Evolutionary conservation across 2,797 vertebrate genomes (phyloP).

Genomic region (Brachyalestes nurse): DNA sequence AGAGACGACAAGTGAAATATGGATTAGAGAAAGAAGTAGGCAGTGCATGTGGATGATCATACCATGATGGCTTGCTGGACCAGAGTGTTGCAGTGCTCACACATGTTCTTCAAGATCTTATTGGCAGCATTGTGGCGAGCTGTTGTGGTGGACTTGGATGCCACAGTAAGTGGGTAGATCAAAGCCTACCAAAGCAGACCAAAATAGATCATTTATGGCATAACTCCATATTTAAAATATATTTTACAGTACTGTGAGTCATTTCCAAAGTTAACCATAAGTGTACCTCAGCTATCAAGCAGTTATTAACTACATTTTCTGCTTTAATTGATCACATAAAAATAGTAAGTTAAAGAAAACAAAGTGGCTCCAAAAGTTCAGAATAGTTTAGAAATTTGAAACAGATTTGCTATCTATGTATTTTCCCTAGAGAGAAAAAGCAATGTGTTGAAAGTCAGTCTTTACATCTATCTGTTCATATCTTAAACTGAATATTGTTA

Average conservation of each 20-base stretch:
- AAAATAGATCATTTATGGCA: neutral
- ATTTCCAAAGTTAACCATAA: neutral
- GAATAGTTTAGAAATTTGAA: neutral
- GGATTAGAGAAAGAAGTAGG: neutral
- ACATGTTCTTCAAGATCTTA: slow-evolving; percentile 99
- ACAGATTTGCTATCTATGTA: neutral
- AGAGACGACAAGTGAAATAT: neutral
- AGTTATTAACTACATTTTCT: neutral
- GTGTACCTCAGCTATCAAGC: neutral
- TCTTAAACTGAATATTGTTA: neutral
- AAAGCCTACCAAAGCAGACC: slow-evolving; percentile 81
- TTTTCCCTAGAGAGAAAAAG: neutral
- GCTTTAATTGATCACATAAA: neutral
- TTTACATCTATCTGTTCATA: too few relatives aligned
- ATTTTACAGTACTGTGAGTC: neutral
- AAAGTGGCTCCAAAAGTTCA: neutral
- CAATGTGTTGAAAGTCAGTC: neutral
- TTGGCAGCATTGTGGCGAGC: slow-evolving; percentile 97
- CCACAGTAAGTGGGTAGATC: slow-evolving; percentile 97
- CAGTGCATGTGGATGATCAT: slow-evolving; percentile 31
- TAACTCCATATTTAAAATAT: neutral
- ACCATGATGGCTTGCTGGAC: slow-evolving; percentile 99
- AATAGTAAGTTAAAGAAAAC: neutral
- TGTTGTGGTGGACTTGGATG: slow-evolving; percentile 97
- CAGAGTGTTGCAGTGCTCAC: slow-evolving; percentile 96